Conservation (phyloP, 2,113 vertebrate species). For the Callithrix jacchus region DNA sequence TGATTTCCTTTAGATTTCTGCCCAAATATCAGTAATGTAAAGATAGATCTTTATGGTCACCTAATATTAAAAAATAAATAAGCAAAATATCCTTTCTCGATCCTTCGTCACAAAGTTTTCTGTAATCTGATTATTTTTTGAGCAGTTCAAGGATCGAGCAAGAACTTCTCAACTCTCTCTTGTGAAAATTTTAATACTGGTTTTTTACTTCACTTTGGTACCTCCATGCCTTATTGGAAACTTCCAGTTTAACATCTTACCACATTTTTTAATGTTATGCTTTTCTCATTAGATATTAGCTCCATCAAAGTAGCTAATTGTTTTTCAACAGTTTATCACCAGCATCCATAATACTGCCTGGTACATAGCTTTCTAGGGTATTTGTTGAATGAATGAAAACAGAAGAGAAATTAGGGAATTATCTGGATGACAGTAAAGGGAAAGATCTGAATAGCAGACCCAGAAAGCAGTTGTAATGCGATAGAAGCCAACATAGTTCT, state of each 20-base stretch:
- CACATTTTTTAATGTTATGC: background rate
- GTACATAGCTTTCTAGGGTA: background rate
- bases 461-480: background rate
- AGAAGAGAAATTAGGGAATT: background rate
- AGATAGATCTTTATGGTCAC: background rate
- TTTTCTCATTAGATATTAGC: background rate
- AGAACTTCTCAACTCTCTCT: background rate
- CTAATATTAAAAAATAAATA: background rate
- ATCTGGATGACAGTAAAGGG: background rate
- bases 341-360: background rate
- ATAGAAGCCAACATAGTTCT: background rate
- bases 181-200: background rate
- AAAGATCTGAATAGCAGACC: background rate
- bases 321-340: background rate
- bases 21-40: background rate
- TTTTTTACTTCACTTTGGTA: background rate
- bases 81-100: background rate
- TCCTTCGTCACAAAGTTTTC: background rate
- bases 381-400: background rate
- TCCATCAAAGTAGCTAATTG: background rate
- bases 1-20: background rate
- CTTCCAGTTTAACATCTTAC: background rate
- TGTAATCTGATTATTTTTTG: background rate
- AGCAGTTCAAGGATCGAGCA: background rate
- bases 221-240: background rate